Evolutionary conservation across 2,113 vertebrate genomes (phyloP).

Genomic region (Chlorodrepanis virens): DNA sequence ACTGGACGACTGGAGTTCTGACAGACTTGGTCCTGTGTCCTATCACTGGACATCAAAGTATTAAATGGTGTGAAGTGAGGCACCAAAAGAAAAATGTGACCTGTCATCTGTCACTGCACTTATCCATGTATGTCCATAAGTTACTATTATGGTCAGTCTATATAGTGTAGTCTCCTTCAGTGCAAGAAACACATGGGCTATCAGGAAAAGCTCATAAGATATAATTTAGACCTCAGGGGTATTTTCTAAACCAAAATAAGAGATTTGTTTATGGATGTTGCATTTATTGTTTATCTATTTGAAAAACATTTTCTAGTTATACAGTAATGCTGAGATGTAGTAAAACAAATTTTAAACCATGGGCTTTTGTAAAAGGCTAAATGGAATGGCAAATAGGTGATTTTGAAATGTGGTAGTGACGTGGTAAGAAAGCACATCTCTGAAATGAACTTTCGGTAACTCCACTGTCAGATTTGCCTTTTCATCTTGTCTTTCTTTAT

Average conservation of each 20-base stretch:
- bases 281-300: neutral
- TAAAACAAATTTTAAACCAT: neutral
- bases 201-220: neutral
- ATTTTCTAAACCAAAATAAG: neutral
- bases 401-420: neutral
- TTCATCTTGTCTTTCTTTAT: neutral
- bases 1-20: neutral
- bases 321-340: neutral
- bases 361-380: neutral
- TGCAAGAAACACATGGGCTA: neutral
- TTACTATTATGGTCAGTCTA: neutral
- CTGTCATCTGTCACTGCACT: neutral
- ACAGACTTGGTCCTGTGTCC: neutral
- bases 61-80: neutral
- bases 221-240: neutral
- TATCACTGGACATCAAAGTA: neutral
- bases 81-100: neutral
- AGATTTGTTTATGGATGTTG: neutral
- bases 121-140: neutral
- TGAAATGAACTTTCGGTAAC: neutral
- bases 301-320: neutral
- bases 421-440: neutral
- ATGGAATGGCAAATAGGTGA: neutral
- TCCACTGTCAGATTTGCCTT: neutral
- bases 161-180: neutral